Conservation (phyloP, 2,888 invertebrate species). For the Tillus elongatus region DNA sequence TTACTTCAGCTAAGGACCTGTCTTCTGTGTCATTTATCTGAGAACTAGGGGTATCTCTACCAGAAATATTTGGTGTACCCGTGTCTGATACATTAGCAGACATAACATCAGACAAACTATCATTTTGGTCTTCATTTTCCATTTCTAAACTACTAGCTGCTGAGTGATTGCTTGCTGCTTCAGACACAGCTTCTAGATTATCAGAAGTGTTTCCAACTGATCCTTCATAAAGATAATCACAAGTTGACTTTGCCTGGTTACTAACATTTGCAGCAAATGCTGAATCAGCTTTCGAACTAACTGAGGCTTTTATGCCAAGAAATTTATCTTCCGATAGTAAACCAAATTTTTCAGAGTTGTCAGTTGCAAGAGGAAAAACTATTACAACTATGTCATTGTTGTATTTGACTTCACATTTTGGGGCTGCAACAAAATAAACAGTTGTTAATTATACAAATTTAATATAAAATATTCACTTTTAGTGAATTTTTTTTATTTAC, state of each 20-base stretch:
- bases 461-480: too few species aligned
- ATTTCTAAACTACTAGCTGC: constrained; percentile 84
- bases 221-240: constrained; percentile 83
- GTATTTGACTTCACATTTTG: too few species aligned
- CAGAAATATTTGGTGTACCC: constrained; percentile 92
- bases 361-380: constrained; percentile 54
- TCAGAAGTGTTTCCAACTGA: constrained; percentile 88
- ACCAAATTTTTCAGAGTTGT: constrained; percentile 38
- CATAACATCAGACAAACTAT: constrained; percentile 95
- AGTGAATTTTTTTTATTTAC: too few species aligned
- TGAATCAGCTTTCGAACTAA: too few species aligned
- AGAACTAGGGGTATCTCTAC: constrained; percentile 91
- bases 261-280: neutral
- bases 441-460: too few species aligned
- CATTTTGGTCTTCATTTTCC: constrained; percentile 81
- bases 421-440: too few species aligned
- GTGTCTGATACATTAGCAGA: constrained; percentile 83
- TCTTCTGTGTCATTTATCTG: constrained; percentile 57
- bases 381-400: too few species aligned
- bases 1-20: constrained; percentile 34
- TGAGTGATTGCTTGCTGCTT: constrained; percentile 92
- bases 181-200: constrained; percentile 89
- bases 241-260: too few species aligned
- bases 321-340: constrained; percentile 52
- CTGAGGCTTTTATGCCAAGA: too few species aligned